Conservation (phyloP, 2,888 invertebrate species). For the Stratiomys singularior region DNA sequence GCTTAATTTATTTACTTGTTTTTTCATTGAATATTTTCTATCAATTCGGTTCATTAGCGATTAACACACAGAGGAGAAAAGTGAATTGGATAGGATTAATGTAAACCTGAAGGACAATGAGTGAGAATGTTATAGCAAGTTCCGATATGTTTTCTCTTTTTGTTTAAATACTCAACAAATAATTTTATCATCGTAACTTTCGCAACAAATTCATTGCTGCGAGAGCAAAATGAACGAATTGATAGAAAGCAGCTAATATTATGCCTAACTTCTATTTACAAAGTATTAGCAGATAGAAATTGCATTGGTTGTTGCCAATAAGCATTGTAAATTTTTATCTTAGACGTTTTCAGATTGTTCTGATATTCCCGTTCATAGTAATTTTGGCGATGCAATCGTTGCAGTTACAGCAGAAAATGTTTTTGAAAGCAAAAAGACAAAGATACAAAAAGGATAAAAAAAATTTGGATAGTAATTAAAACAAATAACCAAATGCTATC, state of each 20-base stretch:
- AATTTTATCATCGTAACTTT: background rate
- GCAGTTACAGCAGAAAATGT: background rate
- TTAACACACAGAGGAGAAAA: background rate
- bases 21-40: constrained; percentile 2
- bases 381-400: background rate
- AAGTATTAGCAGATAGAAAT: background rate
- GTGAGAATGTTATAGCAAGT: background rate
- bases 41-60: background rate
- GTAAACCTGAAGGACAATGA: background rate
- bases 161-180: background rate
- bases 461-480: background rate
- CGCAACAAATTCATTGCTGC: background rate
- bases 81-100: background rate
- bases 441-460: background rate
- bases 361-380: background rate
- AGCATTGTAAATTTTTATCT: background rate
- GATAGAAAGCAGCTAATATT: constrained; percentile 21
- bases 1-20: background rate
- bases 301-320: constrained; percentile 4
- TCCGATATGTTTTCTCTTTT: background rate
- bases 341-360: background rate
- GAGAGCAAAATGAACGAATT: constrained; percentile 4
- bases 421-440: background rate
- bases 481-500: constrained; percentile 17
- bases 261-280: constrained; percentile 22